Evolutionary conservation across 2,113 vertebrate genomes (phyloP), one percentile per base, ranked within the genome.

Genomic region (Oenanthe melanoleuca): DNA sequence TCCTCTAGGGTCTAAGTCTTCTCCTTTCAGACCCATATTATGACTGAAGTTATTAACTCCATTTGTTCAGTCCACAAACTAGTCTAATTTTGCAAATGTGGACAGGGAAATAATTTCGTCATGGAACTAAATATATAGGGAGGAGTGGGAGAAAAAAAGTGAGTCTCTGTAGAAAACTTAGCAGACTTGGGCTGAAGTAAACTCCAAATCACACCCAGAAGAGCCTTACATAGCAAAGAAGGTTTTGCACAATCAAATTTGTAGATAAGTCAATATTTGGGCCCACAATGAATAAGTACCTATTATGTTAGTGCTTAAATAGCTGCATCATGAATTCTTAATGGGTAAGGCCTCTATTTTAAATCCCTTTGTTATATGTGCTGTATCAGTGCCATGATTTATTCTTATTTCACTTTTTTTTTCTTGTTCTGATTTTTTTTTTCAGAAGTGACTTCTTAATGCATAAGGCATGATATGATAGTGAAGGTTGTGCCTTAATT

Each of bases 91-190:
- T 40, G 8, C 25, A n/a, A 34, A 25, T 31, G 13, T 33, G 7
- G 8, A 69, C 31, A 28, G 21, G 23, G 44, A 83, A 83, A 60
- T 86, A 38, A 38, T 20, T 55, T 47, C 14, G 26, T 10, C 52
- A 10, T 61, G 31, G 12, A 83, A 34, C 3, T 26, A 59, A 83
- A n/a, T 52, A 14, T 69, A 17, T 33, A 8, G 25, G 7, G 5
- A 24, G 8, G 0, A 8, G 8, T 6, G 5, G 3, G 3, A 49
- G 17, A 11, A 34, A 47, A 18, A 26, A 14, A 2, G 9, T 18
- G 13, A 23, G 2, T 55, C 3, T 75, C 21, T 61, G 17, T 59
- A 55, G 60, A 23, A 31, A 55, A 31, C 37, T 24, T 78, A 40
- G 22, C 12, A 56, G 40, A 42, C 12, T 37, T 69, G 63, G n/a